phyloP scores from a whole-genome alignment of 2,888 invertebrate species.

The Protodeltote pygarga region DNA sequence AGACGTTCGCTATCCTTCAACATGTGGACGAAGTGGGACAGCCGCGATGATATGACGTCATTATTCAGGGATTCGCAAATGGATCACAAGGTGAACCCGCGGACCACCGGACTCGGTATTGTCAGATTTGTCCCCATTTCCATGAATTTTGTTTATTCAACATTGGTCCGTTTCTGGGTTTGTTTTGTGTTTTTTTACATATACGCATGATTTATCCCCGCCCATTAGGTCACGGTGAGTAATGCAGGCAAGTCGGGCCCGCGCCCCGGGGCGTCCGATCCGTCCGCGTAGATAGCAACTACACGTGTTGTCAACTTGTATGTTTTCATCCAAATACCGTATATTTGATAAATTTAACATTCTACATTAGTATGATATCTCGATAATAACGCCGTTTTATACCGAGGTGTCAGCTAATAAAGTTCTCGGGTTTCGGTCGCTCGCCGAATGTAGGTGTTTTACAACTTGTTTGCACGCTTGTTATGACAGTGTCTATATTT shows the following conservation, averaged over 20 bases:
- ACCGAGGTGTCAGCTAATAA: slow-evolving; percentile 76
- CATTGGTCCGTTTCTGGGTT: slow-evolving; percentile 74
- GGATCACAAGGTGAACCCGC: slow-evolving; percentile 61
- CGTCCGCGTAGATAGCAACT: slow-evolving; percentile 79
- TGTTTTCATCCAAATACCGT: slow-evolving; percentile 83
- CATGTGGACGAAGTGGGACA: slow-evolving; percentile 14
- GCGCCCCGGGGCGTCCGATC: slow-evolving; percentile 82
- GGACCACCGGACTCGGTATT: slow-evolving; percentile 76
- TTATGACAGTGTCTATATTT: slow-evolving; percentile 50
- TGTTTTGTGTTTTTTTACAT: slow-evolving; percentile 76
- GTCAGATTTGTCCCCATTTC: slow-evolving; percentile 84
- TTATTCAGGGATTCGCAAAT: slow-evolving; percentile 64
- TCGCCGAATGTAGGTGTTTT: slow-evolving; percentile 43
- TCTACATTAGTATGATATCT: slow-evolving; percentile 79
- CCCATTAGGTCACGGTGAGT: slow-evolving; percentile 85
- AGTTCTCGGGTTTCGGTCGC: slow-evolving; percentile 56
- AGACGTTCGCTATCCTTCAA: slow-evolving; percentile 9
- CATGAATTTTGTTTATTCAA: slow-evolving; percentile 85
- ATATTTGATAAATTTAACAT: slow-evolving; percentile 82
- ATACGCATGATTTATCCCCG: slow-evolving; percentile 82
- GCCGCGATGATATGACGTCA: slow-evolving; percentile 47
- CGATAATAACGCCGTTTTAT: slow-evolving; percentile 77
- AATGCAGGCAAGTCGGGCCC: slow-evolving; percentile 72
- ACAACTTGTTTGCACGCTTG: slow-evolving; percentile 51
- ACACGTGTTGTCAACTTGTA: slow-evolving; percentile 87